Evolutionary conservation across 2,888 invertebrate genomes (phyloP).

Genomic region (Ornithoptera alexandrae): DNA sequence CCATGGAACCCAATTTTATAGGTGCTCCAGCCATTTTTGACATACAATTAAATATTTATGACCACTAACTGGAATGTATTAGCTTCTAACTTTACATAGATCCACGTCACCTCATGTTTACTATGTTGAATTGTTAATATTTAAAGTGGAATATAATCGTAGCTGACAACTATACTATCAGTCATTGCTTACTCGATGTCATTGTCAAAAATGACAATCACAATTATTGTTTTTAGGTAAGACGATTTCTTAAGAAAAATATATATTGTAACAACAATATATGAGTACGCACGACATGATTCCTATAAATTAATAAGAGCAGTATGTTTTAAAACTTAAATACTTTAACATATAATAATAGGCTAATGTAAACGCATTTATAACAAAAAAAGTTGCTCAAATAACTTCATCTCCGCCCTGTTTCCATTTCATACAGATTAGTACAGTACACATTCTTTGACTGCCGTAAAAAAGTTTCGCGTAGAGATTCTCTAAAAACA

Average conservation of each 20-base stretch:
- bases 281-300: too few relatives aligned
- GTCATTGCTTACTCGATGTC: slow-evolving; percentile 32
- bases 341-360: too few relatives aligned
- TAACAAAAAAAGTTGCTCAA: too few relatives aligned
- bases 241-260: not conserved
- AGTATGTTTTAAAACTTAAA: too few relatives aligned
- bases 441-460: too few relatives aligned
- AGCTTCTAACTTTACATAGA: slow-evolving; percentile 41
- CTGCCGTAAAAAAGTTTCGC: too few relatives aligned
- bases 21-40: slow-evolving; percentile 65
- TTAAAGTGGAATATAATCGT: slow-evolving; percentile 36
- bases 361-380: too few relatives aligned
- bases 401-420: too few relatives aligned
- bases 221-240: slow-evolving; percentile 1
- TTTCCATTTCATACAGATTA: too few relatives aligned
- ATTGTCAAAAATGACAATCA: slow-evolving; percentile 24
- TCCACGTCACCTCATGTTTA: slow-evolving; percentile 69
- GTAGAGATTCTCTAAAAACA: too few relatives aligned
- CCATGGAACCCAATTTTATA: slow-evolving; percentile 63
- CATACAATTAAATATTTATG: slow-evolving; percentile 33
- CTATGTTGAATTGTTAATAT: slow-evolving; percentile 39
- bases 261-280: too few relatives aligned
- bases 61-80: slow-evolving; percentile 61
- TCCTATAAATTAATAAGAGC: too few relatives aligned
- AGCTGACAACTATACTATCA: slow-evolving; percentile 32